A percentile compares a stretch with the other conserved stretches of the same genome.
These are phyloP conservation scores for Bombus picipes DNA, from an alignment of 1,140 invertebrate species.

Conservation along the genomic window DNA sequence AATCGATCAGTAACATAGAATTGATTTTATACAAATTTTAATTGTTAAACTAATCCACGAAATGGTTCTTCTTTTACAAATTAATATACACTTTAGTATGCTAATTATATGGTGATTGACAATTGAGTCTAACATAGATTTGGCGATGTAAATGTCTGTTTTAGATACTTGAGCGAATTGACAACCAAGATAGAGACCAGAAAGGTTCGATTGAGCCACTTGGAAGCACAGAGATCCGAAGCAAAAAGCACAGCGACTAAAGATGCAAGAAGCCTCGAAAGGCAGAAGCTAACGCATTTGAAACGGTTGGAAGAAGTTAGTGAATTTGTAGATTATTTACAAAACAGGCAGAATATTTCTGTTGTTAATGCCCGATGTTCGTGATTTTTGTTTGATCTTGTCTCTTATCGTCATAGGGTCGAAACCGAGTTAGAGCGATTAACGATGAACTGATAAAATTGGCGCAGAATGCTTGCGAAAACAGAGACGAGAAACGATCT, in stretches of 20 bases:
- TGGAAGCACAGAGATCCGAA: conserved; percentile 86
- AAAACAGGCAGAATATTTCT: background rate
- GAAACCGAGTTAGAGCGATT: conserved; percentile 84
- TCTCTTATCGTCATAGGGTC: conserved; percentile 74
- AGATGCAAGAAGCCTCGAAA: conserved; percentile 86
- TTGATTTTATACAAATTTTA: background rate
- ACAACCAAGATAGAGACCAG: conserved; percentile 86
- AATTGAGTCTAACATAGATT: background rate
- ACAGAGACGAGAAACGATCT: conserved; percentile 83
- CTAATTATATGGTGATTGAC: background rate
- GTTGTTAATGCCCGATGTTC: background rate
- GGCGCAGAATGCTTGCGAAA: conserved; percentile 81
- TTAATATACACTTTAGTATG: too few relatives aligned
- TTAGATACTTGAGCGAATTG: conserved; percentile 85
- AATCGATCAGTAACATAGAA: background rate
- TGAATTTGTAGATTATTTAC: background rate
- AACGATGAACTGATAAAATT: conserved; percentile 85
- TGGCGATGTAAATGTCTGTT: background rate
- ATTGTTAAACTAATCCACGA: background rate
- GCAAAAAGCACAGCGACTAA: conserved; percentile 85
- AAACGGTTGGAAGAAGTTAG: conserved; percentile 85
- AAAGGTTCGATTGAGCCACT: conserved; percentile 85
- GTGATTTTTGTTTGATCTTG: background rate
- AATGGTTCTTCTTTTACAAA: background rate
- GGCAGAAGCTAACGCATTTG: conserved; percentile 85